These are phyloP conservation scores for Euura saliciscinereae DNA, from an alignment of 1,140 invertebrate species.

Conservation along the genomic window DNA sequence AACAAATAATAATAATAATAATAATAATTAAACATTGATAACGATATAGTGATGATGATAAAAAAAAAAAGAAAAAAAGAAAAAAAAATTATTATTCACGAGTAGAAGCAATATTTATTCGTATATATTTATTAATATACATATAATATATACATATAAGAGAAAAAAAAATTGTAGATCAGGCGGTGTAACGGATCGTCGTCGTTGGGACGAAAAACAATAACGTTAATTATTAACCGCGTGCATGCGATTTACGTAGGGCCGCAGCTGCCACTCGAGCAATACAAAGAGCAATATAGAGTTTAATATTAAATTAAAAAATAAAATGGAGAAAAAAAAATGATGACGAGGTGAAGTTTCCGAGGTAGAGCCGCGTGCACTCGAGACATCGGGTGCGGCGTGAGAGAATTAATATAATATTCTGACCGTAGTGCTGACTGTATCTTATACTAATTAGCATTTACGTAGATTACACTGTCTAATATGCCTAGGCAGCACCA, in stretches of 20 bases:
- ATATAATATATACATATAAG: no score
- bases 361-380: background rate
- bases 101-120: conserved; percentile 36
- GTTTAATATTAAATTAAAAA: conserved; percentile 28
- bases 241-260: conserved; percentile 52
- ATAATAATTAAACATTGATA: conserved; percentile 13
- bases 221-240: conserved; percentile 11
- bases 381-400: background rate
- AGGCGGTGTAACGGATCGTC: conserved; percentile 13
- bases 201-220: conserved; percentile 25
- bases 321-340: no score
- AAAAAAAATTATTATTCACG: conserved; percentile 29
- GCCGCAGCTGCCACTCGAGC: conserved; percentile 49
- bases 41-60: conserved; percentile 8
- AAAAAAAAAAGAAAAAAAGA: conserved; percentile 9
- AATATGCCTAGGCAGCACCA: background rate
- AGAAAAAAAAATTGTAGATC: background rate
- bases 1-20: conserved; percentile 9
- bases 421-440: conserved; percentile 55
- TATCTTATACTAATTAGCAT: conserved; percentile 42
- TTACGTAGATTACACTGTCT: conserved; percentile 42
- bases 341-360: background rate
- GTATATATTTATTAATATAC: no score
- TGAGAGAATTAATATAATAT: conserved; percentile 33
- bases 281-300: conserved; percentile 59